Percentiles rank a stretch among this genome's conserved stretches.
Evolutionary conservation across 2,113 vertebrate genomes (phyloP).

Genomic region (Chaetura pelagica): DNA sequence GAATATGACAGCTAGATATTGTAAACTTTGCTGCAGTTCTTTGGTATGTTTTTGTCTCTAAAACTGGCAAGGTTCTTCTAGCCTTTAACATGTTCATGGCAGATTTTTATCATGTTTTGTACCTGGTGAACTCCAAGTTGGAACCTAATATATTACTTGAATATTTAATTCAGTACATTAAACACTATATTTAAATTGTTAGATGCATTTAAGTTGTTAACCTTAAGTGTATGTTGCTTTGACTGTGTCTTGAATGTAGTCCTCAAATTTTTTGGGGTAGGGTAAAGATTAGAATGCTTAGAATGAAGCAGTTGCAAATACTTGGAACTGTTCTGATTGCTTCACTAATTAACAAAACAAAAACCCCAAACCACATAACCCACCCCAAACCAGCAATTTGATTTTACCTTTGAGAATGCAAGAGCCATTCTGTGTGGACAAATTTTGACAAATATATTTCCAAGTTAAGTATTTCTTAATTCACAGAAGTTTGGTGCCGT

Average conservation of each 20-base stretch:
- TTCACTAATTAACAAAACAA: not conserved
- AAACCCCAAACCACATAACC: not conserved
- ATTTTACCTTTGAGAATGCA: not conserved
- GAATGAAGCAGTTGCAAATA: not conserved
- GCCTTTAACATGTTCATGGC: not conserved
- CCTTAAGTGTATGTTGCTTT: not conserved
- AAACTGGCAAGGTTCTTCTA: fast-evolving
- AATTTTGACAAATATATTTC: not conserved
- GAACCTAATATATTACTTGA: not conserved
- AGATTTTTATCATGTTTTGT: not conserved
- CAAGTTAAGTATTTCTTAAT: not conserved
- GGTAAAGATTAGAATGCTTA: not conserved
- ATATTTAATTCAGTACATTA: not conserved
- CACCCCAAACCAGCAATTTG: not conserved
- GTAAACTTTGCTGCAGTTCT: not conserved
- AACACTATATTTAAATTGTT: not conserved
- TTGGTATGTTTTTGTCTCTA: fast-evolving
- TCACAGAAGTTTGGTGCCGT: not conserved
- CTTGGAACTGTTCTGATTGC: not conserved
- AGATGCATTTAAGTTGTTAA: not conserved
- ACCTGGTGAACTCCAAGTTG: not conserved
- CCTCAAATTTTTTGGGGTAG: not conserved
- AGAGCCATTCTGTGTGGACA: not conserved
- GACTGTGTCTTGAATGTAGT: not conserved
- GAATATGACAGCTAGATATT: not conserved